Evolutionary conservation across 92 coral and sea anemone species (phyloP), one percentile per base, ranked within the genome.

Genomic region (Phenganax subtilis): DNA sequence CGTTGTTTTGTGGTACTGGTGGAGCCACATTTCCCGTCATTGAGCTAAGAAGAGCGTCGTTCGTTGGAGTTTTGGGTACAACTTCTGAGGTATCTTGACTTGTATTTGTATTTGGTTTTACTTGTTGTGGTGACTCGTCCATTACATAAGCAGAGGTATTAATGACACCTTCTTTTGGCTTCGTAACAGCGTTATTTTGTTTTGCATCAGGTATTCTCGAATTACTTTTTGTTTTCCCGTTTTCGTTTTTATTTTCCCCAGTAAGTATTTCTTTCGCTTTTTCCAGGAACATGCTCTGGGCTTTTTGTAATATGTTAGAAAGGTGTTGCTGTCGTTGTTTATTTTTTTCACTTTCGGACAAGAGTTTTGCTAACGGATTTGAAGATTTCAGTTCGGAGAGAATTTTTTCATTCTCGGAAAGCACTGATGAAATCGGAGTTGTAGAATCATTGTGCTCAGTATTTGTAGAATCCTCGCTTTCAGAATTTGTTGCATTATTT

Each of bases 261-360:
- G 74, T 61, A 79, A 79, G 74, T 17, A 79, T 79, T 65, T 79
- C 83, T 64, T 79, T 79, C 25, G 63, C 75, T 52, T 79, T 79
- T 51, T 44, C 15, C 1, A 79, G 72, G 20, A 79, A 79, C 11
- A 79, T 63, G 20, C 44, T 64, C 30, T 79, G 83, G 6, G 74
- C 83, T 52, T 64, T 65, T 54, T 79, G 83, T 52, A 79, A 79
- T 2, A 69, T 51, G 0, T n/a, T 55, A 3, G 83, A 12, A 9
- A 79, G 74, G 37, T n/a, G 10, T 52, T 47, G 63, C 6, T 51
- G 58, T 10, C 60, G 15, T 63, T 67, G 15, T 28, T 27, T 64
- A 64, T 60, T 79, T 79, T 57, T 44, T 30, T 57, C 27, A 60
- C 44, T 59, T 37, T 37, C 47, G 51, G 51, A 59, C 63, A 56